Percentiles rank a stretch among this genome's conserved stretches.
Conservation (phyloP, 2,888 invertebrate species). For the Schrankia costaestrigalis region DNA sequence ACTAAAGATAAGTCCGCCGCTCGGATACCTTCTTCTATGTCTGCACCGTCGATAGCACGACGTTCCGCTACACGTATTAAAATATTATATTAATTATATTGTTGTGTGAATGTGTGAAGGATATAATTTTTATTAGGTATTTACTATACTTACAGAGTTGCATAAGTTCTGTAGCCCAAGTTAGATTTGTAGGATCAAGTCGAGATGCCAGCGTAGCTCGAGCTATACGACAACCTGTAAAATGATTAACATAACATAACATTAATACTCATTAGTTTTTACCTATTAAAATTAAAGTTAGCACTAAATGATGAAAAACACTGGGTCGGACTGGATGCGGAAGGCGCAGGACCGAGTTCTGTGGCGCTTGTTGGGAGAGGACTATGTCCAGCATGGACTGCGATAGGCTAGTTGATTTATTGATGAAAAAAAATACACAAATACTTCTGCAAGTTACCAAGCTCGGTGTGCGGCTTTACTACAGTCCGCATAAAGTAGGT, state of each 20-base stretch:
- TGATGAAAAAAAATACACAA: too few relatives aligned
- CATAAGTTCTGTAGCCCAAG: slow-evolving; percentile 67
- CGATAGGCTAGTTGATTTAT: too few relatives aligned
- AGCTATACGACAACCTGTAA: slow-evolving; percentile 54
- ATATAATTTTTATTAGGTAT: too few relatives aligned
- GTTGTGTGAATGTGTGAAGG: neutral
- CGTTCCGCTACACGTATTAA: slow-evolving; percentile 43
- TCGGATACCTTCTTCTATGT: slow-evolving; percentile 57
- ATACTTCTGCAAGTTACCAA: too few relatives aligned
- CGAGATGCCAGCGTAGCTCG: slow-evolving; percentile 51
- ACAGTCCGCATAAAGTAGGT: too few relatives aligned
- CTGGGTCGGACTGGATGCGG: too few relatives aligned
- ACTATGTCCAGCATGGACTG: too few relatives aligned
- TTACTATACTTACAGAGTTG: slow-evolving; percentile 52
- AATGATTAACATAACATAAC: neutral
- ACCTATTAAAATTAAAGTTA: neutral
- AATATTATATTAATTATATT: neutral
- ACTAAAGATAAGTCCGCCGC: slow-evolving; percentile 68
- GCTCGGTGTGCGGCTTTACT: too few relatives aligned
- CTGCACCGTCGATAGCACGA: slow-evolving; percentile 40
- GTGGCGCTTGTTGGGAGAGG: too few relatives aligned
- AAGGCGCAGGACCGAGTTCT: too few relatives aligned
- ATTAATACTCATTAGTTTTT: neutral
- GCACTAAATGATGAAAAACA: too few relatives aligned
- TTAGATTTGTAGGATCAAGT: slow-evolving; percentile 53